A percentile compares a stretch with the other conserved stretches of the same genome.
phyloP scores from a whole-genome alignment of 2,113 vertebrate species.

The Mohoua ochrocephala region DNA sequence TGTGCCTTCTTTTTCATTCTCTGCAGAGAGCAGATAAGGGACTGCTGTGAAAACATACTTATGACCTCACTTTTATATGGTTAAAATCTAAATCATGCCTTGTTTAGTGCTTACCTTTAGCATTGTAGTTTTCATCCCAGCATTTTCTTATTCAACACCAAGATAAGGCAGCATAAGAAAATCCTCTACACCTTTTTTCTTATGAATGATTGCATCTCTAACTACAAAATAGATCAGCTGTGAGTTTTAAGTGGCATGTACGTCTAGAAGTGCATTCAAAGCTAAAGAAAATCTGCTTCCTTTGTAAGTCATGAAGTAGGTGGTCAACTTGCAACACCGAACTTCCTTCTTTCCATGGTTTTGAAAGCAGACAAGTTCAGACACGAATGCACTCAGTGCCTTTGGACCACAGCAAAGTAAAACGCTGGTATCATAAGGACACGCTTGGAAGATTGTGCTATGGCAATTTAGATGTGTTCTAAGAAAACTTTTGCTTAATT shows the following conservation, averaged over 20 bases:
- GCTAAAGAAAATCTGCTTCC: background rate
- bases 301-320: background rate
- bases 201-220: background rate
- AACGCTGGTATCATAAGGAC: background rate
- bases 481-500: background rate
- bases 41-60: background rate
- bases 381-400: rapidly evolving
- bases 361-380: background rate
- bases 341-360: background rate
- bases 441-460: background rate
- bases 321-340: background rate
- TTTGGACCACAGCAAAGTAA: background rate
- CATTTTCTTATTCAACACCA: background rate
- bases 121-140: background rate
- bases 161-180: background rate
- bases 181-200: background rate
- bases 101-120: background rate
- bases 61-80: background rate
- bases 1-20: background rate
- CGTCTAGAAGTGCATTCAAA: background rate
- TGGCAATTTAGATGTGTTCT: background rate
- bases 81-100: background rate
- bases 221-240: background rate
- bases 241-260: background rate
- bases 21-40: background rate